Base-by-base conservation (phyloP, 2,113 vertebrate genomes). In the Toxotes jaculatrix region DNA sequence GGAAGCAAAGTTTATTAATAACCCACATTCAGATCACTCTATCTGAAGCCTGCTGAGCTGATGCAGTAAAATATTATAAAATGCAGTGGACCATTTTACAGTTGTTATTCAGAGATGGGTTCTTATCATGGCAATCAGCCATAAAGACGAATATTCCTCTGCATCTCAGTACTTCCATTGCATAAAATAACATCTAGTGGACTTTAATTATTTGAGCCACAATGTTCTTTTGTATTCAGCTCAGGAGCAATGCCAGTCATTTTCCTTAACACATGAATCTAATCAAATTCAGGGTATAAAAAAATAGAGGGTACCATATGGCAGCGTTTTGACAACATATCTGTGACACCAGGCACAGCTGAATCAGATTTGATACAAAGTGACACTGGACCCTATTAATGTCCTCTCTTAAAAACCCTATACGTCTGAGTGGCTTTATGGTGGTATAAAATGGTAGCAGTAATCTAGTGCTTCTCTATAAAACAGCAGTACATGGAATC, bases 341-440 rank as follows among this genome's bases (percentile, higher is more conserved):
- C 64, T 67, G 69, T 71, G 77, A 87, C 90, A 81, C 70, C 64
- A 82, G 79, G 70, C 34, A 38, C 70, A 59, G 79, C 86, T 57
- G 74, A 89, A 84, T 87, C 82, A 74, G 64, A 87, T 77, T 80
- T 91, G 88, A 89, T 92, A 81, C 78, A 90, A 80, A 92, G 80
- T 89, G 91, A 92, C 84, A 88, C 69, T 79, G 65, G 89, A 86
- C 90, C 84, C 77, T 89, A 86, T 92, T 88, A 92, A 91, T 89
- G 89, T 85, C 84, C 62, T 49, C 83, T 91, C 83, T 90, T 92
- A 87, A 92, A 94, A 92, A 86, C 77, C 56, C 40, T 68, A 89
- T 89, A 89, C 55, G 74, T 85, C 86, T 89, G 87, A 87, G 85
- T 82, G 79, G 83, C 80, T 94, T 91, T 93, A 93, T 89, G 70